These are phyloP conservation scores for Diarsia brunnea DNA, from an alignment of 2,888 invertebrate genomes.

Conservation along the genomic window DNA sequence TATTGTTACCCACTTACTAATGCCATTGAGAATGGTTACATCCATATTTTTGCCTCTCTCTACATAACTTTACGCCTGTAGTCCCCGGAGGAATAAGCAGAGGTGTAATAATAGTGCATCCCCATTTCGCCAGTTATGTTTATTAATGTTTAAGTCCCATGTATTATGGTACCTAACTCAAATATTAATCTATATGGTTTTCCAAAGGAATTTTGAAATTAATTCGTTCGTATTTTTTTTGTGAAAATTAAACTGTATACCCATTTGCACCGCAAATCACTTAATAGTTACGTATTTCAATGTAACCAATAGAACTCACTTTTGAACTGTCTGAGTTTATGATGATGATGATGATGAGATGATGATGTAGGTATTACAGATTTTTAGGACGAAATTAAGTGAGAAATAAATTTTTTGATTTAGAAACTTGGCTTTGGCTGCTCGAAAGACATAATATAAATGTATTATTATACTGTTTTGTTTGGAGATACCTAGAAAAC, in stretches of 20 bases:
- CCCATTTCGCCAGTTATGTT: background rate
- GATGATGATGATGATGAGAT: too few species aligned
- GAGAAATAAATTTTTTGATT: slow-evolving; percentile 9
- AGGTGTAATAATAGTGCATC: background rate
- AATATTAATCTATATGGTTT: slow-evolving; percentile 23
- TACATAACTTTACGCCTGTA: background rate
- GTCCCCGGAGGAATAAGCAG: too few species aligned
- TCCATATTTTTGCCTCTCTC: background rate
- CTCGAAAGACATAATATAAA: background rate
- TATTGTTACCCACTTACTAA: background rate
- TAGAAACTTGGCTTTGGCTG: slow-evolving; percentile 1
- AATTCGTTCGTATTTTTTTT: background rate
- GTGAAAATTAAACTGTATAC: background rate
- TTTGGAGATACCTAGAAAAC: background rate
- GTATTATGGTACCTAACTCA: slow-evolving; percentile 13
- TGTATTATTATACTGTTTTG: background rate
- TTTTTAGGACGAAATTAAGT: slow-evolving; percentile 4
- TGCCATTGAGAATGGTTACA: background rate
- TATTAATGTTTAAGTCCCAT: background rate
- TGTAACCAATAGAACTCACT: background rate
- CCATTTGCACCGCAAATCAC: background rate
- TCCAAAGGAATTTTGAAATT: slow-evolving; percentile 10
- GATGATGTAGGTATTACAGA: background rate
- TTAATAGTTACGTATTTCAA: background rate
- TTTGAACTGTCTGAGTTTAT: background rate